These are phyloP conservation scores for Diachasma alloeum DNA, from an alignment of 1,140 invertebrate genomes.

Conservation along the genomic window DNA sequence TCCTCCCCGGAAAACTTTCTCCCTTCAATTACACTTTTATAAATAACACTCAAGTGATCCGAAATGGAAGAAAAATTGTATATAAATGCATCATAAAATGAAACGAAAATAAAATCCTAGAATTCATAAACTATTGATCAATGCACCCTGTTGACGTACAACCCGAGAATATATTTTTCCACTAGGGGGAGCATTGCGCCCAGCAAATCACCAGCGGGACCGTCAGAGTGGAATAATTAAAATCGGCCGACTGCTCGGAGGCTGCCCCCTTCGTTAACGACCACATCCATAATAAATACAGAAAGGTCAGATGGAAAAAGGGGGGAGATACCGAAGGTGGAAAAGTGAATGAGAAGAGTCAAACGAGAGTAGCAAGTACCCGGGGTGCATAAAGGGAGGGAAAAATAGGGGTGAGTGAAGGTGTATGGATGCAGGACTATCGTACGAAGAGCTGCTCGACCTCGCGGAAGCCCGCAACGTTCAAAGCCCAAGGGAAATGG, in stretches of 20 bases:
- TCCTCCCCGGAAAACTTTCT: too few species aligned
- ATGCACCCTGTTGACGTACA: neutral
- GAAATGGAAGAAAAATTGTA: too few species aligned
- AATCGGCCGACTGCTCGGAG: conserved; percentile 7
- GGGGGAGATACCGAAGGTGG: neutral
- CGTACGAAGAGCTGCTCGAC: neutral
- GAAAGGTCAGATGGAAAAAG: neutral
- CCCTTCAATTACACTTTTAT: too few species aligned
- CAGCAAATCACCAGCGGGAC: neutral
- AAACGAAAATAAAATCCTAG: neutral
- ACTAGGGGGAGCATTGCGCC: neutral
- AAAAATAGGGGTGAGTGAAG: neutral
- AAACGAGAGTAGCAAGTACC: neutral
- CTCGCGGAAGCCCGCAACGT: neutral
- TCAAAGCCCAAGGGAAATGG: neutral
- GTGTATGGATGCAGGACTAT: neutral
- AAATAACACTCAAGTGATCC: too few species aligned
- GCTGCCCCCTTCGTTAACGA: conserved; percentile 3
- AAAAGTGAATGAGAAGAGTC: neutral
- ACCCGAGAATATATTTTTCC: neutral
- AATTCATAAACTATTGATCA: neutral
- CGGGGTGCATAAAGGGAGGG: neutral
- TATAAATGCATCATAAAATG: too few species aligned
- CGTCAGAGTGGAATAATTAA: conserved; percentile 5
- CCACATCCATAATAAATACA: conserved; percentile 7